Percentiles rank a stretch among this genome's conserved stretches.
These are phyloP conservation scores for Gisinianus flammeolus DNA, from an alignment of 2,888 invertebrate genomes.

Conservation along the genomic window DNA sequence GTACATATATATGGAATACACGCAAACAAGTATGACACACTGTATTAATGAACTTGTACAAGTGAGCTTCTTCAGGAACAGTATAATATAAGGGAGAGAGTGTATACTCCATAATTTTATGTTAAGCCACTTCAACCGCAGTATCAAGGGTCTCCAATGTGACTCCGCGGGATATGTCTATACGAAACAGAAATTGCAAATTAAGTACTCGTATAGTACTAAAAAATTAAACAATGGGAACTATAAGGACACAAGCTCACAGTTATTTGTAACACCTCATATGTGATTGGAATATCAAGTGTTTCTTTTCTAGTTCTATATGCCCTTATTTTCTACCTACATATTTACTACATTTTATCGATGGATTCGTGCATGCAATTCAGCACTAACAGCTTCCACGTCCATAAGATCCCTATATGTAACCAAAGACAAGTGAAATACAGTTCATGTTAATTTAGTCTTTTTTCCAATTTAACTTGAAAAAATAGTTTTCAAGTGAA, in stretches of 20 bases:
- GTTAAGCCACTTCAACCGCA: slow-evolving; percentile 94
- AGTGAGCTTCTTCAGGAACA: too few species aligned
- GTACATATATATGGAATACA: too few species aligned
- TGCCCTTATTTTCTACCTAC: slow-evolving; percentile 77
- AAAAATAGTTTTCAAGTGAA: too few species aligned
- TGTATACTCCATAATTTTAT: too few species aligned
- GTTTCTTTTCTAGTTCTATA: slow-evolving; percentile 79
- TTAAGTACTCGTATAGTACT: too few species aligned
- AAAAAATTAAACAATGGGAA: background rate
- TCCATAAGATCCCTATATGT: too few species aligned
- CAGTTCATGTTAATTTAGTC: too few species aligned
- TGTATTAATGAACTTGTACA: too few species aligned
- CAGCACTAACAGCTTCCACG: slow-evolving; percentile 92
- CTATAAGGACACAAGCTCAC: slow-evolving; percentile 63
- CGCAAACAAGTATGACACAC: too few species aligned
- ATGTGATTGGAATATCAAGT: slow-evolving; percentile 76
- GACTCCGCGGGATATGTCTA: slow-evolving; percentile 54
- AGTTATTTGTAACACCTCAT: slow-evolving; percentile 72
- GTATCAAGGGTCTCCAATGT: slow-evolving; percentile 84
- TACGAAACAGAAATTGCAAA: background rate
- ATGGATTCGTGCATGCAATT: slow-evolving; percentile 97
- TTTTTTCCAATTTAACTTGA: too few species aligned
- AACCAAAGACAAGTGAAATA: too few species aligned
- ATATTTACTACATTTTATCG: slow-evolving; percentile 95
- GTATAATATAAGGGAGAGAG: too few species aligned